Base-by-base conservation (phyloP, 2,113 vertebrate species). In the Urocolius indicus region DNA sequence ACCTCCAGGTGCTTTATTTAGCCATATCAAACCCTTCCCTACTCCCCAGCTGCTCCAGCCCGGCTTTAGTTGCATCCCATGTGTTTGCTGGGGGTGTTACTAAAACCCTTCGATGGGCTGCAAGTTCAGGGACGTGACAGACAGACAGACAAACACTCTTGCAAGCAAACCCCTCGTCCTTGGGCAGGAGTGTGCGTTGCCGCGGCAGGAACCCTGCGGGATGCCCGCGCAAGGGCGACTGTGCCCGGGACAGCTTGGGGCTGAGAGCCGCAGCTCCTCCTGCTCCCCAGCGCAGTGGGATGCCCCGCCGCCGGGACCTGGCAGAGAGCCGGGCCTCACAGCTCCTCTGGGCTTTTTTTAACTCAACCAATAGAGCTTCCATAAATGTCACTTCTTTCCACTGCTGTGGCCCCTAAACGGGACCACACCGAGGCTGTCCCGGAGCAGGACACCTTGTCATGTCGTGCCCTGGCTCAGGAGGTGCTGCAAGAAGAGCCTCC, bases 211-310 rank as follows among this genome's bases (percentile, higher is more conserved):
- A 67, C 23, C 20, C 46, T n/a, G 1, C 63, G 13, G 32, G 38
- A 41, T 26, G 51, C 58, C 65, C 21, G 1, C 5, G 16, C 11
- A 22, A 57, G 74, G 6, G 6, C 38, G 1, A 0, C 5, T 18
- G 23, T 2, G 4, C 5, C 43, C 27, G n/a, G 71, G 21, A n/a
- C 30, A 48, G 29, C 38, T 8, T 0, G 0, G 3, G 27, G 27
- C 11, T 78, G 45, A 23, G 38, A 36, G 9, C 26, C 16, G 22
- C 2, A 0, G 57, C 13, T 48, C 59, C n/a, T 78, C 36, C 65
- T 24, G 21, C 38, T 48, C 57, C 21, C 27, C 48, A 32, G 15
- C 9, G 0, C 6, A 2, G 14, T 0, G 2, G 65, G 75, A 16
- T 55, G 16, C 54, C 24, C 23, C 2, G 0, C 55, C 5, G 0